These are phyloP conservation scores for Polymixis flavicincta DNA, from an alignment of 2,888 invertebrate genomes.

Conservation along the genomic window DNA sequence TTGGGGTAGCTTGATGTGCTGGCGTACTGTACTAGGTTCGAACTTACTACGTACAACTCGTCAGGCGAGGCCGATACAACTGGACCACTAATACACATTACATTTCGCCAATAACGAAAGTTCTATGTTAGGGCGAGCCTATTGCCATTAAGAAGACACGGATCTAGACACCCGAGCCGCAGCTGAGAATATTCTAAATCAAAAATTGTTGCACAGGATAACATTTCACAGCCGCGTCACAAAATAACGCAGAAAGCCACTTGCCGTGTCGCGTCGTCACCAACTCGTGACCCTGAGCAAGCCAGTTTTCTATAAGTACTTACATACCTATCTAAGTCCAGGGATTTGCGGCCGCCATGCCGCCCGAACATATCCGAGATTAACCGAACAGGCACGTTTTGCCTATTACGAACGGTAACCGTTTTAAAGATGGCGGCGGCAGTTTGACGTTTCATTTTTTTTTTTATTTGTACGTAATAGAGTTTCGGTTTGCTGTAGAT, in stretches of 20 bases:
- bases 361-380: slow-evolving; percentile 63
- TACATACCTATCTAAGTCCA: slow-evolving; percentile 51
- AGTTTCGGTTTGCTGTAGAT: slow-evolving; percentile 12
- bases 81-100: no score
- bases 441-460: slow-evolving; percentile 53
- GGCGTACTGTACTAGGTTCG: no score
- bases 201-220: neutral
- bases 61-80: no score
- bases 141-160: neutral
- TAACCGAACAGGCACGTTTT: slow-evolving; percentile 70
- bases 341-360: slow-evolving; percentile 63
- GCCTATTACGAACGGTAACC: slow-evolving; percentile 68
- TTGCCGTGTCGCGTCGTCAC: slow-evolving; percentile 27
- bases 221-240: slow-evolving; percentile 2
- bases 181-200: no score
- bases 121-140: neutral
- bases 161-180: neutral
- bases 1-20: no score
- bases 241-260: slow-evolving; percentile 29
- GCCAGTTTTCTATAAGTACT: slow-evolving; percentile 57
- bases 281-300: slow-evolving; percentile 54
- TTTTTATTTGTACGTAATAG: slow-evolving; percentile 41
- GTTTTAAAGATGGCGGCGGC: slow-evolving; percentile 65
- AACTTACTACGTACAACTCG: no score
- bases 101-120: neutral